phyloP scores from a whole-genome alignment of 2,113 vertebrate genomes.

The Emydura subglobosa region DNA sequence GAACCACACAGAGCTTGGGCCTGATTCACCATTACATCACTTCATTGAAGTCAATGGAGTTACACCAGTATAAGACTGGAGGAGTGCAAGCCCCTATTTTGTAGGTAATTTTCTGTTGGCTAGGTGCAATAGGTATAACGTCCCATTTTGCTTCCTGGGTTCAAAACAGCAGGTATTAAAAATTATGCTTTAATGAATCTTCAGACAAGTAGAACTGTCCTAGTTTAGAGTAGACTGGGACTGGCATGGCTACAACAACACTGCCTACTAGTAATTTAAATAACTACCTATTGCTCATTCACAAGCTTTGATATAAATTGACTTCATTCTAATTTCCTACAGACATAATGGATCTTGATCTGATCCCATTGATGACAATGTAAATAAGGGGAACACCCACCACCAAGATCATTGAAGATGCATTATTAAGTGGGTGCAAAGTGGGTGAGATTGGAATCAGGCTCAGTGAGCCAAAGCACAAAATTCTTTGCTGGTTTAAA shows the following conservation, averaged over 20 bases:
- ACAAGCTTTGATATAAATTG: not conserved
- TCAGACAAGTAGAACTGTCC: not conserved
- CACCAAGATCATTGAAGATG: not conserved
- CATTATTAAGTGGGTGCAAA: not conserved
- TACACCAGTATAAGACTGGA: too few species aligned
- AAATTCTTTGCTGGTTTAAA: not conserved
- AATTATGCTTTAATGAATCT: too few species aligned
- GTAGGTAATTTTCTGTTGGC: too few species aligned
- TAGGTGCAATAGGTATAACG: too few species aligned
- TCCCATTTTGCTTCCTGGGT: not conserved
- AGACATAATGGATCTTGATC: not conserved
- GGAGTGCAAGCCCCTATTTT: too few species aligned
- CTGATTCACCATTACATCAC: too few species aligned
- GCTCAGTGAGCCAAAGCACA: not conserved
- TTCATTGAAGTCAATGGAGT: too few species aligned
- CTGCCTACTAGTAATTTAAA: not conserved
- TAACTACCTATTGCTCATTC: not conserved
- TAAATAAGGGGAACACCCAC: not conserved
- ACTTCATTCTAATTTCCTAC: not conserved
- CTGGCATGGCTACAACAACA: too few species aligned
- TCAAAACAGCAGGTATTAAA: not conserved
- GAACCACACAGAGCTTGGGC: too few species aligned
- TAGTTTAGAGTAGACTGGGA: not conserved
- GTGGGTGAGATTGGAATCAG: not conserved
- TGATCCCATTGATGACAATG: not conserved